Evolutionary conservation across 2,888 invertebrate genomes (phyloP), one percentile per base, ranked within the genome.

Genomic region (Elegia similella): DNA sequence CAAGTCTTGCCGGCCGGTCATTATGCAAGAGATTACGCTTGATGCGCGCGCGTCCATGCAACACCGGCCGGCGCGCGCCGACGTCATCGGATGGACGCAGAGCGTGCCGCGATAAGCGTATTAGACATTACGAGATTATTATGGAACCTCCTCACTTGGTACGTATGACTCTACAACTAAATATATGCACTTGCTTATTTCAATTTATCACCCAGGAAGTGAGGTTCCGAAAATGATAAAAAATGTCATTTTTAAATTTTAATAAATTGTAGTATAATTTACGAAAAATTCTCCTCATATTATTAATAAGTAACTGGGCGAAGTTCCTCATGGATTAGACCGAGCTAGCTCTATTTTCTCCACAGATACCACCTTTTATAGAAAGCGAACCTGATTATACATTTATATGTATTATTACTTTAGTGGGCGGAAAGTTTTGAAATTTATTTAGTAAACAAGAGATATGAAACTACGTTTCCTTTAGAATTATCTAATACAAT

Each of bases 401-500:
- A n/a, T n/a, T n/a, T n/a, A n/a, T n/a, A n/a, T n/a, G n/a, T n/a
- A n/a, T n/a, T n/a, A n/a, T n/a, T n/a, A n/a, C n/a, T n/a, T n/a
- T n/a, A 16, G 50, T 50, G 34, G 50, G 16, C 50, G 50, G 50
- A 50, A 50, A 50, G 34, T 50, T 50, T 50, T 50, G 34, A 38
- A 38, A 50, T 38, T 10, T 38, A 48, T 17, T 50, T 34, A 16
- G 15, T 50, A 50, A 50, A 50, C 50, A 50, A 50, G 50, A 50
- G 34, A 50, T 34, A 34, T 38, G 17, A 50, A 48, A 17, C 34
- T 34, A 50, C 48, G 48, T 48, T 48, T 48, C 15, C 30, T 32
- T 48, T 32, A 10, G 15, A 48, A 30, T 48, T 32, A 59, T 59
- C 44, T 32, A 16, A 57, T 61, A 58, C 56, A 55, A 38, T 38